Base-by-base conservation (phyloP, 1,140 invertebrate genomes). In the Halictus rubicundus region DNA sequence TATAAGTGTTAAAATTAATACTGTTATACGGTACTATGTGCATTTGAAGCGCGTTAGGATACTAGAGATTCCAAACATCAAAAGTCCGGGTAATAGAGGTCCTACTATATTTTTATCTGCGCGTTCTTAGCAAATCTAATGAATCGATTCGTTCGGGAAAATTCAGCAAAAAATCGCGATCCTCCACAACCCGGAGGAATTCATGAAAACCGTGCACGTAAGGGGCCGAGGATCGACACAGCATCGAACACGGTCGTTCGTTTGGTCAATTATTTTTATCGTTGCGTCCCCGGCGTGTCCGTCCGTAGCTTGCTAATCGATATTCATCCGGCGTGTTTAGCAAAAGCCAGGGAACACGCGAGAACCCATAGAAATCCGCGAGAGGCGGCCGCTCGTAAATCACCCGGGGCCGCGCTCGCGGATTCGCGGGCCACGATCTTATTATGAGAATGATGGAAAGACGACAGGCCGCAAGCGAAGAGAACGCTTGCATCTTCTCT, bases 391-490 rank as follows among this genome's bases (percentile, higher is more conserved):
- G 46, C 10, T 52, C 60, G 76, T 78, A 64, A 71, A 71, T 72
- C 60, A 64, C 68, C 27, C 49, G 32, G 65, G 46, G 0, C 14
- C 10, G 9, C 21, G 52, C 21, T 63, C 19, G 27, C 66, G 25
- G 32, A 27, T 25, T 7, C 10, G 3, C 23, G 37, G 4, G 16
- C 64, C 4, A 19, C 42, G 83, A 84, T 84, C 83, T 81, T 69
- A 59, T 85, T 85, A 76, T 59, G 57, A 71, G 60, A 80, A 80
- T 80, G 78, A 84, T 46, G 78, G 71, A 79, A 70, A 77, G 74
- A 70, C 69, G 79, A 68, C 59, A 68, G 54, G 14, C 49, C 49
- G 14, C n/a, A 14, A 19, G 37, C 3, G 39, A 37, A 57, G 57
- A 68, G 57, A 68, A 59, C 32, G 63, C 37, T 78, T 57, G 5